These are phyloP conservation scores for Darevskia nairensis DNA, from an alignment of 2,797 vertebrate genomes.

Conservation along the genomic window DNA sequence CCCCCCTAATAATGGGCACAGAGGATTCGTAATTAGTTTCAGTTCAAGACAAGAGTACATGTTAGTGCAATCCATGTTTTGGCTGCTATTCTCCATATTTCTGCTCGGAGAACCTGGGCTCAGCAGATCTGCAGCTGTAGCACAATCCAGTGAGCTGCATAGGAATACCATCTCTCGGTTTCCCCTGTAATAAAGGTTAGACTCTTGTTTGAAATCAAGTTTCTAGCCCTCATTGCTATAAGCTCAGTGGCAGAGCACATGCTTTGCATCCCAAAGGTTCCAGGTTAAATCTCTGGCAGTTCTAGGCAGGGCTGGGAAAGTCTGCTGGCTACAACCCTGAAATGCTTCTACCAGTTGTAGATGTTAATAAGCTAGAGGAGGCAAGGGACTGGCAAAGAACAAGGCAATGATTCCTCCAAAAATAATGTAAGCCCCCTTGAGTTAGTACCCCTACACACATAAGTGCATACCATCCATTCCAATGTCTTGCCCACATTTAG, in stretches of 20 bases:
- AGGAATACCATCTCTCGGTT: too few relatives aligned
- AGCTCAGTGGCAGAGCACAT: too few relatives aligned
- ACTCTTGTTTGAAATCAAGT: too few relatives aligned
- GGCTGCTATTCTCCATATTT: accelerated
- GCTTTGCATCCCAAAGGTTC: too few relatives aligned
- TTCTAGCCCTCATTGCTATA: too few relatives aligned
- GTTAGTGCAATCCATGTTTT: accelerated
- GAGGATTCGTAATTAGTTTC: neutral
- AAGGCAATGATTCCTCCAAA: neutral
- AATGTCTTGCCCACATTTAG: neutral
- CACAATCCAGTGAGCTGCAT: neutral
- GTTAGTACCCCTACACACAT: neutral
- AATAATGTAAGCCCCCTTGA: neutral
- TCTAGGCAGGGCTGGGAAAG: too few relatives aligned
- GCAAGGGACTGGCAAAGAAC: neutral
- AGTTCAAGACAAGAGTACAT: neutral
- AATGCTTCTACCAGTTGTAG: too few relatives aligned
- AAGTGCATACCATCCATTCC: neutral
- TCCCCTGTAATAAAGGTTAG: too few relatives aligned
- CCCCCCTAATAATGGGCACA: neutral
- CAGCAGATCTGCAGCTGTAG: neutral
- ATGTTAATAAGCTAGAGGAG: neutral
- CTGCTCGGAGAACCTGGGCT: neutral
- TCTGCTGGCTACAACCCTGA: too few relatives aligned
- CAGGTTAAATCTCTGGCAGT: too few relatives aligned